Conservation (phyloP, 2,113 vertebrate genomes). For the Ia io region DNA sequence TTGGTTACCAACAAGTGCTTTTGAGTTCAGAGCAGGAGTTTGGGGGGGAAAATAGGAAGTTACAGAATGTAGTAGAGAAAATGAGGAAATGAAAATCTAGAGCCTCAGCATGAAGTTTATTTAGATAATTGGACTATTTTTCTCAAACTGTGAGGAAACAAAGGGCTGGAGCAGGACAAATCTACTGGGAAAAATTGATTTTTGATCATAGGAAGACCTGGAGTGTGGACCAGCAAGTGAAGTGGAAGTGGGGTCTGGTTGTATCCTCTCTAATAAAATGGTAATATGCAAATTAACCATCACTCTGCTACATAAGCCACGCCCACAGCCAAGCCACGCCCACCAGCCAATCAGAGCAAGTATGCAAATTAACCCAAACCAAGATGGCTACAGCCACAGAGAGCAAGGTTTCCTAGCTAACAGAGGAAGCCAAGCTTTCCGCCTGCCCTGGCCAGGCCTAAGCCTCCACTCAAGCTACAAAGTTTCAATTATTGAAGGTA, state of each 20-base stretch:
- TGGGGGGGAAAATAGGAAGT: neutral
- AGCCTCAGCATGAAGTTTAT: constrained; percentile 27
- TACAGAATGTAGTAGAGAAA: neutral
- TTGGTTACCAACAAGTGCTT: neutral
- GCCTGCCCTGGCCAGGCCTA: too few species aligned
- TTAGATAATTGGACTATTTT: neutral
- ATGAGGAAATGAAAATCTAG: constrained; percentile 57
- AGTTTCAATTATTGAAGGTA: too few species aligned
- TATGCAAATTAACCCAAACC: too few species aligned
- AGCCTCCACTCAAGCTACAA: too few species aligned
- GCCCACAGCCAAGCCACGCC: too few species aligned
- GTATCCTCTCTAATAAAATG: too few species aligned
- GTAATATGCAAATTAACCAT: too few species aligned
- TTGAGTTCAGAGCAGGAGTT: neutral
- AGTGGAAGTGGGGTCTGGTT: neutral
- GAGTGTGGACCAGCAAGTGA: neutral
- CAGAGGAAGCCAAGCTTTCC: too few species aligned
- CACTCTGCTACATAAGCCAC: too few species aligned
- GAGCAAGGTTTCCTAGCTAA: too few species aligned
- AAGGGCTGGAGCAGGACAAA: neutral
- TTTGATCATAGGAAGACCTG: neutral
- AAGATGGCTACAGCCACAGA: too few species aligned
- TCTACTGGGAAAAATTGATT: neutral
- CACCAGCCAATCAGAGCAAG: too few species aligned
- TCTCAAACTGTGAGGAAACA: neutral